Base-by-base conservation (phyloP, 2,888 invertebrate species). In the Biston betularia region DNA sequence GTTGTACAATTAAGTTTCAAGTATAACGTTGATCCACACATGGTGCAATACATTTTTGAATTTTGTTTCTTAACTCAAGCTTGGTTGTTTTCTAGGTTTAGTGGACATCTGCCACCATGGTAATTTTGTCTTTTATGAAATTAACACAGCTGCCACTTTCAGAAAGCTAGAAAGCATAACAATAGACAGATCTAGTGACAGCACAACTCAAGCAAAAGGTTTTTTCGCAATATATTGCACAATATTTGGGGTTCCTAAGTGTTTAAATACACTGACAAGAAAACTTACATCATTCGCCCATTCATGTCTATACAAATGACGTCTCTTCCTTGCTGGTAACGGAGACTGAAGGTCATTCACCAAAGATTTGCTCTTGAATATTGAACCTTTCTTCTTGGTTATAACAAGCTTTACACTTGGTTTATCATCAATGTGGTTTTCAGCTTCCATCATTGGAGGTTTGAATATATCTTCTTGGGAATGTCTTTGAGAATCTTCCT, bases 221-320 rank as follows among this genome's bases (percentile, higher is more conserved):
- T 24, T 2, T 24, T 24, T 24, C 24, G 3, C 24, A 44, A 61
- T 7, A 35, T 14, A 15, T 24, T 3, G 11, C 8, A n/a, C 38
- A 15, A 4, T 12, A 15, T 33, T 12, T 54, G 7, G 4, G 8
- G 12, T 14, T 7, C n/a, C 12, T 42, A 42, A 12, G 8, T 42
- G 24, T 24, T 54, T 12, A n/a, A 6, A 0, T 52, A 44, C 44
- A 8, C 6, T 60, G 56, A 55, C 57, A 50, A 59, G 50, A 63
- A 45, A 42, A 92, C 94, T 93, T 79, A 94, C 96, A 81, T 97
- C 96, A 83, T 97, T 97, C 73, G 96, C 96, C 98, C 98, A 98
- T 88, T 98, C 97, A 90, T 98, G 98, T 86, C 96, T 97, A 84
- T 98, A 98, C 44, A 98, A 89, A 65, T 97, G 97, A 56, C 97